Percentiles rank a stretch among this genome's conserved stretches.
Evolutionary conservation across 1,140 invertebrate genomes (phyloP).

Genomic region (Paramacrobiotus metropolitanus): DNA sequence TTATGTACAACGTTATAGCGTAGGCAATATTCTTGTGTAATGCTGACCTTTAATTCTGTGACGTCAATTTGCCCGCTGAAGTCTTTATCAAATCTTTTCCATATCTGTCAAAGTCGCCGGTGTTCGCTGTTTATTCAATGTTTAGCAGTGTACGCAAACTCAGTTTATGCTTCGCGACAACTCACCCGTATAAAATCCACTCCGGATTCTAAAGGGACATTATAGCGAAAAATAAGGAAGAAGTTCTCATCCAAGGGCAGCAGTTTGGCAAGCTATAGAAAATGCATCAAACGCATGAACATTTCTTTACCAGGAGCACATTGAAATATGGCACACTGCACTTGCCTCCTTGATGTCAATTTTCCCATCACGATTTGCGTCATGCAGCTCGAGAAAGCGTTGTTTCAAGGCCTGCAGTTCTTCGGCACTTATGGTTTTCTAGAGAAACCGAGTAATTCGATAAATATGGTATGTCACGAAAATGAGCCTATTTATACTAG

Average conservation of each 20-base stretch:
- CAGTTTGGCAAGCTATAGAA: not conserved
- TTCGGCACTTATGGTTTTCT: slow-evolving; percentile 4
- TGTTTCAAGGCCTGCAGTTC: slow-evolving; percentile 8
- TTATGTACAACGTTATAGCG: too few relatives aligned
- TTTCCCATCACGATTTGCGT: slow-evolving; percentile 8
- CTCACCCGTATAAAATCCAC: slow-evolving; percentile 3
- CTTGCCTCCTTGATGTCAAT: slow-evolving; percentile 11
- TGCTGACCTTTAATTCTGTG: slow-evolving; percentile 1
- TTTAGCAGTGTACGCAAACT: too few relatives aligned
- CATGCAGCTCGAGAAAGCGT: slow-evolving; percentile 8
- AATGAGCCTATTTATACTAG: too few relatives aligned
- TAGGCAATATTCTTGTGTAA: too few relatives aligned
- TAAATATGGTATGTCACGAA: too few relatives aligned
- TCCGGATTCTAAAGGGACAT: not conserved
- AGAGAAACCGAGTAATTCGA: not conserved
- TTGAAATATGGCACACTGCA: not conserved
- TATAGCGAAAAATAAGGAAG: slow-evolving; percentile 2
- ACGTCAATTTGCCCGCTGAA: not conserved
- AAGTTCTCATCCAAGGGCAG: slow-evolving; percentile 5
- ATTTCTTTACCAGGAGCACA: not conserved
- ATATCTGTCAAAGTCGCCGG: not conserved
- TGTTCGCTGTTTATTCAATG: too few relatives aligned
- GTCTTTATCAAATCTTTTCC: slow-evolving; percentile 1
- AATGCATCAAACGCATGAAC: not conserved
- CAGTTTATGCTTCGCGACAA: too few relatives aligned